Evolutionary conservation across 2,797 vertebrate genomes (phyloP), one percentile per base, ranked within the genome.

Genomic region (Hipposideros larvatus): DNA sequence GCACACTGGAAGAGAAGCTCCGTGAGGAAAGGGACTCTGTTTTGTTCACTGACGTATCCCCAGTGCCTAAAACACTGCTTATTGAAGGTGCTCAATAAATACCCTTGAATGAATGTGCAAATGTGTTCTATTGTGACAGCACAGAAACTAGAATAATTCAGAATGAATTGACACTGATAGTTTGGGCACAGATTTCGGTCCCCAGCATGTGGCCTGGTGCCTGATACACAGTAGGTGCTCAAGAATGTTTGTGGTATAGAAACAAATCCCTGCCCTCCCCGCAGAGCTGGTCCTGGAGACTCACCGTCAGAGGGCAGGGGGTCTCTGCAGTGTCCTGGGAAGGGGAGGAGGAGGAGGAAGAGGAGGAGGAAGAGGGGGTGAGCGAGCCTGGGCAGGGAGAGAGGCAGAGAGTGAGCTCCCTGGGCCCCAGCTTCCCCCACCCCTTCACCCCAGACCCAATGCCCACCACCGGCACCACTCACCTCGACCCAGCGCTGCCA

Each of bases 401-500:
- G 34, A 97, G 88, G 51, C 85, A 90, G 65, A 89, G 18, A 95
- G 68, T 95, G 59, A 96, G 59, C 88, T 51, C 37, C 57, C 11
- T 9, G 46, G 34, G 15, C 70, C 90, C 43, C 34, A 26, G 34
- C 15, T 65, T 73, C 93, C 87, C 66, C 86, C 34, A 13, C 10
- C 2, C 21, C 24, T 24, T 5, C 8, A 5, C 28, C 41, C 18
- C 53, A 28, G 46, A 53, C 65, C 74, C 28, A 16, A 16, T 22
- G 14, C 66, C 37, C n/a, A 7, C 28, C 16, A 2, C 24, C 53
- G 2, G 8, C 0, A 0, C 11, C 15, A 18, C 78, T 89, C 53
- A 99, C 99, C 99, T 99, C 98, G 98, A 94, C 99, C 98, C 11
- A 99, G 98, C 18, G 99, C 99, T 59, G 99, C 99, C 96, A 99